A percentile compares a stretch with the other conserved stretches of the same genome.
These are phyloP conservation scores for Trichonephila clavipes DNA, from an alignment of 1,140 invertebrate species.

Conservation along the genomic window DNA sequence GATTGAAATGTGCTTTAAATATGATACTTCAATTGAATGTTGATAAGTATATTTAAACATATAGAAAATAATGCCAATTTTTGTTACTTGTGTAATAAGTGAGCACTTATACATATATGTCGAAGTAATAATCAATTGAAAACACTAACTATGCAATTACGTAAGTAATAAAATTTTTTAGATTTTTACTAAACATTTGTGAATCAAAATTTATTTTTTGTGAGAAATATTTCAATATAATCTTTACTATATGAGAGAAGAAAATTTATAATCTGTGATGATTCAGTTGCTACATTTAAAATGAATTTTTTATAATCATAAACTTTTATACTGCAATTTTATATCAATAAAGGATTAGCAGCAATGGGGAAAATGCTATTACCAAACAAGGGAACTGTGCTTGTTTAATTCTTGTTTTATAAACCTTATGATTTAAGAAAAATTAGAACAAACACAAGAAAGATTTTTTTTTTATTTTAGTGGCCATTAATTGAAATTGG, in stretches of 20 bases:
- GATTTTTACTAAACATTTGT: conserved; percentile 42
- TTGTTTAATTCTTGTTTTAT: background rate
- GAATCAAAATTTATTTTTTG: conserved; percentile 50
- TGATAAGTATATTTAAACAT: too few relatives aligned
- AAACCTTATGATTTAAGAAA: too few relatives aligned
- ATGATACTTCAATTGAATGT: too few relatives aligned
- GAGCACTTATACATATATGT: background rate
- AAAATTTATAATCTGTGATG: conserved; percentile 41
- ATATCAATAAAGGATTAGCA: conserved; percentile 36
- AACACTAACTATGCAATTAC: conserved; percentile 6
- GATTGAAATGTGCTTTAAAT: too few relatives aligned
- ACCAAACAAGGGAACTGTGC: conserved; percentile 28
- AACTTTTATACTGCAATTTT: conserved; percentile 56
- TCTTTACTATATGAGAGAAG: conserved; percentile 50
- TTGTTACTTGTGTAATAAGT: background rate
- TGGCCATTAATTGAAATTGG: too few relatives aligned
- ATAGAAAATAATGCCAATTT: background rate
- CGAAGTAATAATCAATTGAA: background rate
- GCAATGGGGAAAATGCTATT: conserved; percentile 1
- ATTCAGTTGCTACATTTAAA: conserved; percentile 36
- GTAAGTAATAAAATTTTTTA: conserved; percentile 53
- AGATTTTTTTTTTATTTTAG: too few relatives aligned
- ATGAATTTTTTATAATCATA: conserved; percentile 36
- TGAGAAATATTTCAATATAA: conserved; percentile 3
- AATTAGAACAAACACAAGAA: too few relatives aligned